Evolutionary conservation across 2,888 invertebrate species (phyloP).

Genomic region (Magallana nippona): DNA sequence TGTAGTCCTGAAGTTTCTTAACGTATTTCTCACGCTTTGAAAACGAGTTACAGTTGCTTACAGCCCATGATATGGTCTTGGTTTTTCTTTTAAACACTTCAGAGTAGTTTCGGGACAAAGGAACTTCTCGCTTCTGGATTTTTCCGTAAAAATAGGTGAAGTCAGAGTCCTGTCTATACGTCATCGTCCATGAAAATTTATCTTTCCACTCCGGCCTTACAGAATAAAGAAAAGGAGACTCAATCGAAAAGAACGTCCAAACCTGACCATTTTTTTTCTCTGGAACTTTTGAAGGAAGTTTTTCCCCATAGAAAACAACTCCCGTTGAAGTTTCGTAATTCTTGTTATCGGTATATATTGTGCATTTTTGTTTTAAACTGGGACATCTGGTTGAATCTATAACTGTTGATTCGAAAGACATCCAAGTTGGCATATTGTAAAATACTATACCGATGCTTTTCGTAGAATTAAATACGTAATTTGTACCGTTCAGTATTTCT

Average conservation of each 20-base stretch:
- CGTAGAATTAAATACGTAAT: too few relatives aligned
- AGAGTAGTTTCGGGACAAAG: conserved; percentile 7
- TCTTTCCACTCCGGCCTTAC: conserved; percentile 18
- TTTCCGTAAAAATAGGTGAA: conserved; percentile 39
- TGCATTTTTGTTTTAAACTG: neutral
- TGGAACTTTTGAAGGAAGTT: conserved; percentile 21
- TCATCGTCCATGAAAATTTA: conserved; percentile 49
- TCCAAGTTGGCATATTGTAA: neutral
- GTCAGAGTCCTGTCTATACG: conserved; percentile 48
- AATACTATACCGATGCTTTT: neutral
- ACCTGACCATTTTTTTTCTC: conserved; percentile 37
- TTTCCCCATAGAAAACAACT: neutral
- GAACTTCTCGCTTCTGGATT: neutral
- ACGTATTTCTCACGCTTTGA: conserved; percentile 47
- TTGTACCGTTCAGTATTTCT: too few relatives aligned
- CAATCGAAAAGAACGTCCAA: conserved; percentile 42
- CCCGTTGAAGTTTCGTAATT: neutral
- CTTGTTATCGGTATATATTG: neutral
- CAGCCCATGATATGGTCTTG: conserved; percentile 43
- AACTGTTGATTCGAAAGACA: neutral
- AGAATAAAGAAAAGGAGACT: conserved; percentile 31
- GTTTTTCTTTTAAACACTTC: conserved; percentile 38
- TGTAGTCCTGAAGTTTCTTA: conserved; percentile 33
- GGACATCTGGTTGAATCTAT: neutral
- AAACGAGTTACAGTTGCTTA: conserved; percentile 46